A percentile compares a stretch with the other conserved stretches of the same genome.
Evolutionary conservation across 2,797 vertebrate genomes (phyloP).

Genomic region (Epinephelus malabaricus): DNA sequence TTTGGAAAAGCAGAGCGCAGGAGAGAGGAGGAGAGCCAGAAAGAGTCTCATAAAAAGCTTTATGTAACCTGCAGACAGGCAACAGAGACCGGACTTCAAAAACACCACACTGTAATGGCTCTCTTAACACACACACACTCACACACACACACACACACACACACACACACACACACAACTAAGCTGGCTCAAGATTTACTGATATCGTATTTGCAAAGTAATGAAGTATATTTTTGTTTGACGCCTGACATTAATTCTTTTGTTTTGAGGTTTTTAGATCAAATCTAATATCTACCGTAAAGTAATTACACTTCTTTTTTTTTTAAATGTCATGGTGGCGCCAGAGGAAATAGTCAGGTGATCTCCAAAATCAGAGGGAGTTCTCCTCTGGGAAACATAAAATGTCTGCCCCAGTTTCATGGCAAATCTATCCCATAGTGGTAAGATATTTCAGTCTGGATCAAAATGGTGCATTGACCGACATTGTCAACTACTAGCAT

Average conservation of each 20-base stretch:
- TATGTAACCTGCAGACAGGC: constrained; percentile 58
- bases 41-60: constrained; percentile 56
- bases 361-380: too few relatives aligned
- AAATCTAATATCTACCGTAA: neutral
- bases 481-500: too few relatives aligned
- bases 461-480: too few relatives aligned
- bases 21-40: neutral
- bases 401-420: too few relatives aligned
- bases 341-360: too few relatives aligned
- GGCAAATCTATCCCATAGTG: too few relatives aligned
- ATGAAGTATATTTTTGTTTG: neutral
- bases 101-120: neutral
- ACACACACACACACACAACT: neutral
- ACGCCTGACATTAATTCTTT: neutral
- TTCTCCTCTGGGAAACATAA: too few relatives aligned
- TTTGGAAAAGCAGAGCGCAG: constrained; percentile 40
- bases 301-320: neutral
- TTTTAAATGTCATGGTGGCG: too few relatives aligned
- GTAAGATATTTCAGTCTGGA: too few relatives aligned
- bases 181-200: neutral
- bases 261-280: neutral
- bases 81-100: constrained; percentile 11
- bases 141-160: constrained; percentile 21
- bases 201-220: neutral
- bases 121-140: neutral